Conservation (phyloP, 2,797 vertebrate species). For the Epinephelus coioides region DNA sequence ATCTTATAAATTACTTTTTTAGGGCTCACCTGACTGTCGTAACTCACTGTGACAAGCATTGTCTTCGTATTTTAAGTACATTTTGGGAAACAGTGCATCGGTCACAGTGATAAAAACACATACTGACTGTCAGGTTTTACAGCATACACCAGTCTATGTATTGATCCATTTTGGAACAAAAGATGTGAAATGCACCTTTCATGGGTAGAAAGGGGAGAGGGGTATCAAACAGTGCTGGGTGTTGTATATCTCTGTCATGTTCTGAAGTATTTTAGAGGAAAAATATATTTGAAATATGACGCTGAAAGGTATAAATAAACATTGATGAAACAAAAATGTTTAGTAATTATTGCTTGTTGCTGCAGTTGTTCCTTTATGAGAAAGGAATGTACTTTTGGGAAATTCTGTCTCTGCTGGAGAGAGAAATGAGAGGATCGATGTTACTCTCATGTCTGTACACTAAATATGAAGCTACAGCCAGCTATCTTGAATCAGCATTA, state of each 20-base stretch:
- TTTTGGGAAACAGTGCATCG: constrained; percentile 41
- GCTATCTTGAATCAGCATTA: neutral
- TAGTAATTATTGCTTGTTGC: constrained; percentile 30
- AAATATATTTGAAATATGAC: constrained; percentile 87
- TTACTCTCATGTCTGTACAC: neutral
- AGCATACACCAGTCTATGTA: constrained; percentile 25
- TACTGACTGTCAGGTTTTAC: constrained; percentile 43
- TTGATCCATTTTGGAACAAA: constrained; percentile 43
- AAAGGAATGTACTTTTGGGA: neutral
- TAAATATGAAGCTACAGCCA: neutral
- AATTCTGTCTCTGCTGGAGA: neutral
- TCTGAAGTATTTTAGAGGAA: constrained; percentile 85
- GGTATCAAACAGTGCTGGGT: constrained; percentile 75
- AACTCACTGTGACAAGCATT: constrained; percentile 53
- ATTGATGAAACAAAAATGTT: constrained; percentile 67
- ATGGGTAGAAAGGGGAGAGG: constrained; percentile 46
- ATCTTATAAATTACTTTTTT: constrained; percentile 43
- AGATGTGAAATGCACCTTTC: constrained; percentile 64
- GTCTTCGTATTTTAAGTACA: constrained; percentile 26
- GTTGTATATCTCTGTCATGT: constrained; percentile 86
- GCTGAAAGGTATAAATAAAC: constrained; percentile 86
- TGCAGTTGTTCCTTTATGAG: constrained; percentile 4
- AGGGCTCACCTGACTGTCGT: constrained; percentile 38
- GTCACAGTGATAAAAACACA: constrained; percentile 38
- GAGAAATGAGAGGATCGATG: neutral